These are phyloP conservation scores for Nyctalus aviator DNA, from an alignment of 2,797 vertebrate genomes.

Conservation along the genomic window DNA sequence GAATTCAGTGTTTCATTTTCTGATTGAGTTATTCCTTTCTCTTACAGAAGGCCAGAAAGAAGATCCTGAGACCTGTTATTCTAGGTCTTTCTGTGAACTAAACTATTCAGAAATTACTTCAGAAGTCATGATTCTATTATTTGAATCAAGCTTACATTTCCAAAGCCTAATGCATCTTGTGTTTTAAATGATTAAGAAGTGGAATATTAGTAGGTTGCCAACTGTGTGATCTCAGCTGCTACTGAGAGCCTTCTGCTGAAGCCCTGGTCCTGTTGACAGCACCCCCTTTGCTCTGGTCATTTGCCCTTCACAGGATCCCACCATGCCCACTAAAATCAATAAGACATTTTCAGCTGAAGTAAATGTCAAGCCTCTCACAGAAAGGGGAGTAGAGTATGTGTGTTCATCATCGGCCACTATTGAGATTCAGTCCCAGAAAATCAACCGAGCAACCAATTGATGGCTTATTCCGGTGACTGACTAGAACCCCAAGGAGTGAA, in stretches of 20 bases:
- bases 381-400: background rate
- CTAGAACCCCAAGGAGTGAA: background rate
- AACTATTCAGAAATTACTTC: background rate
- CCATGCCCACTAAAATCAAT: background rate
- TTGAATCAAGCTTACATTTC: background rate
- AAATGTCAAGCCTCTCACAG: background rate
- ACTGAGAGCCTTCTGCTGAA: background rate
- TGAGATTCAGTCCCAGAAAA: background rate
- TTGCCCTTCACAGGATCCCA: background rate
- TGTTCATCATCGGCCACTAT: background rate
- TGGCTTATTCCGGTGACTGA: background rate
- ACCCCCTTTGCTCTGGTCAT: background rate
- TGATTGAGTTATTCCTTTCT: background rate
- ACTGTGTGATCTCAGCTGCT: background rate
- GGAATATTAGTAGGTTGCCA: background rate
- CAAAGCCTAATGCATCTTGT: background rate
- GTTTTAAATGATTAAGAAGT: background rate
- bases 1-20: background rate
- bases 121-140: background rate
- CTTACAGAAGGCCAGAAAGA: background rate
- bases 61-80: background rate
- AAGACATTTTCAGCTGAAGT: background rate
- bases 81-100: background rate
- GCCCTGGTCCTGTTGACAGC: no score
- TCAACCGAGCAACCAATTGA: background rate